A percentile compares a stretch with the other conserved stretches of the same genome.
Evolutionary conservation across 1,140 invertebrate genomes (phyloP).

Genomic region (Trichonephila inaurata): DNA sequence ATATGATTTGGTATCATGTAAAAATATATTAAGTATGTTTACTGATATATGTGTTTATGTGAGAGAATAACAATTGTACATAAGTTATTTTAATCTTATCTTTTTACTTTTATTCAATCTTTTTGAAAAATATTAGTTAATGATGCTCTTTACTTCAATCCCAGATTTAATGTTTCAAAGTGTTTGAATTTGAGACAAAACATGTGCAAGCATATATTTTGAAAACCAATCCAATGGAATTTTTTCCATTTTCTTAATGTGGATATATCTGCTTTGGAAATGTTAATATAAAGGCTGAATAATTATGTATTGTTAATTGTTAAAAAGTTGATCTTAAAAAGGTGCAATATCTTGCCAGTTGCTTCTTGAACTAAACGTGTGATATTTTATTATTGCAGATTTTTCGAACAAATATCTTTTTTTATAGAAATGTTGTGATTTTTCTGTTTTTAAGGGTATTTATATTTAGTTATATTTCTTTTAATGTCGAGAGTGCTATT

Average conservation of each 20-base stretch:
- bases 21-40: background rate
- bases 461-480: background rate
- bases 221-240: background rate
- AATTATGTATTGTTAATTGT: background rate
- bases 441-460: background rate
- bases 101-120: background rate
- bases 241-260: background rate
- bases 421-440: background rate
- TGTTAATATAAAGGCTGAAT: background rate
- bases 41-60: background rate
- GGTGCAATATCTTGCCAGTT: constrained; percentile 36
- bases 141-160: background rate
- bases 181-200: background rate
- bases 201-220: background rate
- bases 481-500: background rate
- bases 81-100: background rate
- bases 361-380: background rate
- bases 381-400: background rate
- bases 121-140: background rate
- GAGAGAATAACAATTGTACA: background rate
- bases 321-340: background rate
- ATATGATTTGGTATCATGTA: constrained; percentile 5
- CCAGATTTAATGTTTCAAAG: background rate
- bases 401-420: constrained; percentile 29
- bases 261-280: background rate